A percentile compares a stretch with the other conserved stretches of the same genome.
These are phyloP conservation scores for Meandrina meandrites DNA, from an alignment of 92 coral and sea anemone species.

Conservation along the genomic window DNA sequence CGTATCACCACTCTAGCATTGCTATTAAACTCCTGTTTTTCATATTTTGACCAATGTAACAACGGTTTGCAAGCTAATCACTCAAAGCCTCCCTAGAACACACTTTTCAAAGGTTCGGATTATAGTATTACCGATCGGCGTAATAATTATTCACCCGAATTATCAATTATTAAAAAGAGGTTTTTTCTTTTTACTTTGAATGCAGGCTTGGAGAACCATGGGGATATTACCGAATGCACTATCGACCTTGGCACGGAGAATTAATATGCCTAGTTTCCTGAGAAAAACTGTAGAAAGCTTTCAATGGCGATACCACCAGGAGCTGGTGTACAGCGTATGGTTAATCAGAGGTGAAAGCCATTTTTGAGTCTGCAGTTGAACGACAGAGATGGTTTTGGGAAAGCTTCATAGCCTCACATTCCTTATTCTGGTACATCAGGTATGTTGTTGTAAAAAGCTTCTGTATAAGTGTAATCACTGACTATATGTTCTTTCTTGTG, in stretches of 20 bases:
- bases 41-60: neutral
- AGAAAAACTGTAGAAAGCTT: neutral
- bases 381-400: conserved; percentile 17
- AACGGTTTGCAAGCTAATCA: neutral
- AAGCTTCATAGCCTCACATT: neutral
- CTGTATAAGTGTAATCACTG: neutral
- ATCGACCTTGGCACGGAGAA: neutral
- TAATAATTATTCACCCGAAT: neutral
- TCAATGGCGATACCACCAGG: neutral
- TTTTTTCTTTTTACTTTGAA: conserved; percentile 25
- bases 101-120: conserved; percentile 5
- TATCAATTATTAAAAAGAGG: conserved; percentile 31
- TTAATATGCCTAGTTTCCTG: neutral
- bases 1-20: neutral
- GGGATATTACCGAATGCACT: neutral
- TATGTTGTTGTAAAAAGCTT: neutral
- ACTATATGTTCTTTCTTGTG: neutral
- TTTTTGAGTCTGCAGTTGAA: neutral
- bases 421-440: neutral
- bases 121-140: neutral
- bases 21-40: neutral
- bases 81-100: neutral
- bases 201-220: conserved; percentile 2
- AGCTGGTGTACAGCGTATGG: neutral
- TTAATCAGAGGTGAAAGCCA: conserved; percentile 1